phyloP scores from a whole-genome alignment of 2,888 invertebrate genomes.

The Suillia variegata region DNA sequence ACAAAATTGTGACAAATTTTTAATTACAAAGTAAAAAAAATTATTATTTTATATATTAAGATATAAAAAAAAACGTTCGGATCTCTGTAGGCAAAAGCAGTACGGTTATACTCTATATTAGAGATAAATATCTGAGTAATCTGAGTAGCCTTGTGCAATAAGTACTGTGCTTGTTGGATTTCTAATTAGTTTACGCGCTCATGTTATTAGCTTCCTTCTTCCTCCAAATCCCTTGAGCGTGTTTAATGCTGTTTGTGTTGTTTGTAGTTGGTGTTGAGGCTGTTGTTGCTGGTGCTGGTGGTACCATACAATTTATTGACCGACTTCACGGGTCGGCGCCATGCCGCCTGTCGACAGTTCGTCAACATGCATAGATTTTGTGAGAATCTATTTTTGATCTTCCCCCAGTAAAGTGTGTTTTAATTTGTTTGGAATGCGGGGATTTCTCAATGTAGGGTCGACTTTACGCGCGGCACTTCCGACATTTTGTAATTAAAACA shows the following conservation, averaged over 20 bases:
- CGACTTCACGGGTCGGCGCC: constrained; percentile 3
- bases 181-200: constrained; percentile 7
- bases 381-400: constrained; percentile 3
- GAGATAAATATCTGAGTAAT: no score
- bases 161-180: no score
- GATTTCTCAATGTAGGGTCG: not conserved
- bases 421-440: constrained; percentile 2
- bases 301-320: no score
- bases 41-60: no score
- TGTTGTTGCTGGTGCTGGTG: constrained; percentile 10
- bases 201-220: not conserved
- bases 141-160: no score
- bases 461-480: not conserved
- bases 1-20: no score
- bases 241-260: constrained; percentile 6
- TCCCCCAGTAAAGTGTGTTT: not conserved
- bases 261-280: constrained; percentile 5
- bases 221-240: not conserved
- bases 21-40: no score
- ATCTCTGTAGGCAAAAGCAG: no score
- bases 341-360: constrained; percentile 22
- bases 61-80: no score
- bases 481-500: constrained; percentile 5
- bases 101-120: no score
- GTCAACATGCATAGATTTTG: constrained; percentile 13